Percentiles rank a stretch among this genome's conserved stretches.
Conservation (phyloP, 2,888 invertebrate genomes). For the Steinernema scapterisci region DNA sequence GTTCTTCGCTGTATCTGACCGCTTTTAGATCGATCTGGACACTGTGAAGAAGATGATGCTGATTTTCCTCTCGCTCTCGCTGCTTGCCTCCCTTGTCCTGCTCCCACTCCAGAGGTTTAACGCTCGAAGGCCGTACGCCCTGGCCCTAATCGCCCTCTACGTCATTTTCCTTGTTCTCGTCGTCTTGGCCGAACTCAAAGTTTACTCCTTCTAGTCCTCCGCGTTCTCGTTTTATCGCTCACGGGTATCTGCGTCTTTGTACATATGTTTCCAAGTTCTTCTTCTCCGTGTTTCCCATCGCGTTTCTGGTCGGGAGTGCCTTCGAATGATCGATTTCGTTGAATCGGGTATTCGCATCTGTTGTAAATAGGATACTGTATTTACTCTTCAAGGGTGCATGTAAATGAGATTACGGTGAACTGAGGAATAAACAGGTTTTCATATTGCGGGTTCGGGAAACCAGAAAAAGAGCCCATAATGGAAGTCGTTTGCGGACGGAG, state of each 20-base stretch:
- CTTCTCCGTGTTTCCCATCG: not conserved
- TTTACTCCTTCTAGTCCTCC: constrained; percentile 27
- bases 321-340: not conserved
- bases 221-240: not conserved
- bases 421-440: constrained; percentile 16
- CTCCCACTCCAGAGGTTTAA: constrained; percentile 40
- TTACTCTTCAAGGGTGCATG: constrained; percentile 6
- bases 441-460: too few relatives aligned
- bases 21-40: constrained; percentile 36
- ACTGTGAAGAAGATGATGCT: constrained; percentile 38
- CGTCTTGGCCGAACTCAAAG: constrained; percentile 44
- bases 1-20: too few relatives aligned
- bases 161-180: constrained; percentile 43
- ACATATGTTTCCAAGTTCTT: not conserved
- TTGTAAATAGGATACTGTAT: constrained; percentile 2
- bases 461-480: not conserved
- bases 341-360: not conserved
- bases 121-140: constrained; percentile 42
- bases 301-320: not conserved
- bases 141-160: constrained; percentile 42
- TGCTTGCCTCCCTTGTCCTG: constrained; percentile 39
- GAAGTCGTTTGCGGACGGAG: not conserved
- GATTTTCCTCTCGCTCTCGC: constrained; percentile 37
- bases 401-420: constrained; percentile 38
- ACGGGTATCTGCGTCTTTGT: constrained; percentile 12